These are phyloP conservation scores for Eulimnadia texana DNA, from an alignment of 1,140 invertebrate genomes.

Conservation along the genomic window DNA sequence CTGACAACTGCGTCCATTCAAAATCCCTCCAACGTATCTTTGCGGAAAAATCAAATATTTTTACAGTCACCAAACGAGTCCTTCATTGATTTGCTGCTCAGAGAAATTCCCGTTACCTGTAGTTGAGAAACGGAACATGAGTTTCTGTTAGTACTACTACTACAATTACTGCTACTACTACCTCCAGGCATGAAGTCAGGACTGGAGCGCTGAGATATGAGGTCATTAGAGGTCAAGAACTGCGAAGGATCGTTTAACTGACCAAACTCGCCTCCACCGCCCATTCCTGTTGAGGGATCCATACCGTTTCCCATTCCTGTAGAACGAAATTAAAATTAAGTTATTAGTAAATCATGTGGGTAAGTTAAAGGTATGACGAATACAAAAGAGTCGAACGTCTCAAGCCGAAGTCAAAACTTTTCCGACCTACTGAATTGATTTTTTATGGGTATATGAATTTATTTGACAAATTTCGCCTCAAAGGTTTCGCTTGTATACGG, in stretches of 20 bases:
- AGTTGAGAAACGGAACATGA: conserved; percentile 20
- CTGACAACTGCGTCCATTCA: no score
- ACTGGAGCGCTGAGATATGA: conserved; percentile 26
- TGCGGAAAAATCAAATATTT: background rate
- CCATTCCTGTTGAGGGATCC: conserved; percentile 10
- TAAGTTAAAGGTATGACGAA: background rate
- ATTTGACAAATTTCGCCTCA: background rate
- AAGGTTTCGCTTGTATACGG: no score
- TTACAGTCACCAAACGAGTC: conserved; percentile 45
- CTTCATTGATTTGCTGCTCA: conserved; percentile 54
- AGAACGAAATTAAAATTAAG: background rate
- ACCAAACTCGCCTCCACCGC: conserved; percentile 8
- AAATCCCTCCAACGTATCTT: no score
- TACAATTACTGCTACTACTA: no score
- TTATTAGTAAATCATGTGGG: background rate
- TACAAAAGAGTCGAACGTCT: background rate
- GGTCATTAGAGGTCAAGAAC: conserved; percentile 22
- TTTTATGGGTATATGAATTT: background rate
- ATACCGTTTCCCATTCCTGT: conserved; percentile 10
- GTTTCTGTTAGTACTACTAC: no score
- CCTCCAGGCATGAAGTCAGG: conserved; percentile 26
- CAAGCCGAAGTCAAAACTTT: background rate
- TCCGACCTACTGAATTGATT: background rate
- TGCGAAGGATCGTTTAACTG: conserved; percentile 17
- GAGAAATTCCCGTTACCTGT: conserved; percentile 42